These are phyloP conservation scores for Xerus rutilus DNA, from an alignment of 2,797 vertebrate genomes.

Conservation along the genomic window DNA sequence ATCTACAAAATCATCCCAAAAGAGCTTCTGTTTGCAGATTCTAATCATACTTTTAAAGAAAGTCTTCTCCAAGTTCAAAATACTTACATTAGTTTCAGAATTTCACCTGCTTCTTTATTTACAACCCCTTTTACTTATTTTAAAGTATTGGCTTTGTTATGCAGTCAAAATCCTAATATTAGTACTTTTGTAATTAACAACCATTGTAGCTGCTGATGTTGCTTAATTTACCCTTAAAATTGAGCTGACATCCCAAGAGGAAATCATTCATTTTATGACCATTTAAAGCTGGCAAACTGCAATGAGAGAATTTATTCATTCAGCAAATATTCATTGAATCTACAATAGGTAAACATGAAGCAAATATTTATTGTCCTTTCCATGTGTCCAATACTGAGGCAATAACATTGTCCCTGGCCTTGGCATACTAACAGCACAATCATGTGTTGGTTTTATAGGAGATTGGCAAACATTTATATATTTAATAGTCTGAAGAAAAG, in stretches of 20 bases:
- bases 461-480: neutral
- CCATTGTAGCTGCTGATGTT: neutral
- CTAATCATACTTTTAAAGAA: neutral
- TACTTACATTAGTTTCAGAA: slow-evolving; percentile 17
- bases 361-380: neutral
- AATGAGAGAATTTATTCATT: neutral
- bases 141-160: slow-evolving; percentile 25
- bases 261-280: neutral
- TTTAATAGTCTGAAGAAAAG: neutral
- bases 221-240: slow-evolving; percentile 18
- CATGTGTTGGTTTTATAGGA: neutral
- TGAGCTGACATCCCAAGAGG: neutral
- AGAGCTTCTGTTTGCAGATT: neutral
- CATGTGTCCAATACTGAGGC: neutral
- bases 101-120: slow-evolving; percentile 11
- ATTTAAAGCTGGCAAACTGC: neutral
- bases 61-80: neutral
- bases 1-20: slow-evolving; percentile 64
- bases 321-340: neutral
- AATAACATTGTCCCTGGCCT: neutral
- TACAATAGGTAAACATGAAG: neutral
- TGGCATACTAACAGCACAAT: neutral
- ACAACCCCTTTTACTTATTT: slow-evolving; percentile 3
- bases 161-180: neutral
- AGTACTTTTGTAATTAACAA: neutral